Conservation (phyloP, 64 coral and sea anemone genomes). For the Montipora cactus region DNA sequence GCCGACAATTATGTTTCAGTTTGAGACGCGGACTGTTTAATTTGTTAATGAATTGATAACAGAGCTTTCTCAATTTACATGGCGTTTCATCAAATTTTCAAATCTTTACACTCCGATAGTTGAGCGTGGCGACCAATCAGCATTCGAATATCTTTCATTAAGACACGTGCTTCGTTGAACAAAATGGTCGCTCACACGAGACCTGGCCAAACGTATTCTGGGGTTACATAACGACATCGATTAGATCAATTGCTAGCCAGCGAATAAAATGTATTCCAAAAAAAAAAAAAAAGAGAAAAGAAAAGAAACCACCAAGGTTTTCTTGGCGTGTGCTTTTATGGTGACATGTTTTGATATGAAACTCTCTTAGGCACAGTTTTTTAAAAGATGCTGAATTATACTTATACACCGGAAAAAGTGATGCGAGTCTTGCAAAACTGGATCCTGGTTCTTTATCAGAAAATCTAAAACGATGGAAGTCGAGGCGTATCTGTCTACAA, state of each 20-base stretch:
- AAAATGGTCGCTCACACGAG: not conserved
- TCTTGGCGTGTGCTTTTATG: no score
- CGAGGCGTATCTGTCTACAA: not conserved
- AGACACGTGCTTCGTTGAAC: not conserved
- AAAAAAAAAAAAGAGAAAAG: no score
- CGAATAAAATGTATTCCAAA: no score
- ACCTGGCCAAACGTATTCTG: not conserved
- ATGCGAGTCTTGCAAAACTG: not conserved
- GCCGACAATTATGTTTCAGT: not conserved
- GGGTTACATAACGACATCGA: not conserved
- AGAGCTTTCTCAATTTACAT: not conserved
- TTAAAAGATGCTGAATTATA: not conserved
- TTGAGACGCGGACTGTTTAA: not conserved
- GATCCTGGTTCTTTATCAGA: not conserved
- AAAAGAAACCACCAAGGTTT: no score
- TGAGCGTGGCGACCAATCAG: not conserved
- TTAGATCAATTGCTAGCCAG: no score
- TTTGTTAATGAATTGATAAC: not conserved
- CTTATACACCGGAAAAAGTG: not conserved
- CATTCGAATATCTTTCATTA: not conserved
- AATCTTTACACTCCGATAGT: not conserved
- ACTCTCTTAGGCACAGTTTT: no score
- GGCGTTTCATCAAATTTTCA: not conserved
- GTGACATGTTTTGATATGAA: no score
- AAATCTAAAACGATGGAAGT: conserved; percentile 24